Evolutionary conservation across 2,797 vertebrate species (phyloP).

Genomic region (Cryptoblepharus egeriae): DNA sequence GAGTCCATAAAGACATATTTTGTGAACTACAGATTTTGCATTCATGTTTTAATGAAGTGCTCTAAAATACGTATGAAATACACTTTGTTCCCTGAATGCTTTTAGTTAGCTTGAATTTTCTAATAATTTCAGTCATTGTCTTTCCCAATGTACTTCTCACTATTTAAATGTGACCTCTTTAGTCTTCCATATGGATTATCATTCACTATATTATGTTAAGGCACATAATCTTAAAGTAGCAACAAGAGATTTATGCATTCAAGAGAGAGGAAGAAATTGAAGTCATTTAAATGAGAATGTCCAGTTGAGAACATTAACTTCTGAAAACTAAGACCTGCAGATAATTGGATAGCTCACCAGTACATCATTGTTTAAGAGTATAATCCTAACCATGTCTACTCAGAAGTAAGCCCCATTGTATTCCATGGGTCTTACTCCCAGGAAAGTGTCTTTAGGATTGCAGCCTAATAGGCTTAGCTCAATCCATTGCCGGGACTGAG

Average conservation of each 20-base stretch:
- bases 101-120: slow-evolving; percentile 10
- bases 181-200: neutral
- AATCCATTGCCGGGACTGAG: no score
- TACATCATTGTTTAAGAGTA: neutral
- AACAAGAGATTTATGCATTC: slow-evolving; percentile 13
- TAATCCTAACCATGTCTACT: no score
- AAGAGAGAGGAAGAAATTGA: slow-evolving; percentile 17
- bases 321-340: slow-evolving; percentile 29
- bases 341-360: neutral
- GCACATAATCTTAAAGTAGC: slow-evolving; percentile 3
- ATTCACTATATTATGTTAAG: neutral
- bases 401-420: no score
- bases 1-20: slow-evolving; percentile 20
- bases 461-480: no score
- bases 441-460: no score
- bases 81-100: neutral
- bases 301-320: neutral
- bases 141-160: slow-evolving; percentile 15
- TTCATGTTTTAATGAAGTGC: neutral
- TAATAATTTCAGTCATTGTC: neutral
- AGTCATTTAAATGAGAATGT: neutral
- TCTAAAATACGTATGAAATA: slow-evolving; percentile 15
- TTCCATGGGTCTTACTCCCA: no score
- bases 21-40: neutral
- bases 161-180: slow-evolving; percentile 28